Conservation (phyloP, 2,113 vertebrate species). For the Oncorhynchus nerka region DNA sequence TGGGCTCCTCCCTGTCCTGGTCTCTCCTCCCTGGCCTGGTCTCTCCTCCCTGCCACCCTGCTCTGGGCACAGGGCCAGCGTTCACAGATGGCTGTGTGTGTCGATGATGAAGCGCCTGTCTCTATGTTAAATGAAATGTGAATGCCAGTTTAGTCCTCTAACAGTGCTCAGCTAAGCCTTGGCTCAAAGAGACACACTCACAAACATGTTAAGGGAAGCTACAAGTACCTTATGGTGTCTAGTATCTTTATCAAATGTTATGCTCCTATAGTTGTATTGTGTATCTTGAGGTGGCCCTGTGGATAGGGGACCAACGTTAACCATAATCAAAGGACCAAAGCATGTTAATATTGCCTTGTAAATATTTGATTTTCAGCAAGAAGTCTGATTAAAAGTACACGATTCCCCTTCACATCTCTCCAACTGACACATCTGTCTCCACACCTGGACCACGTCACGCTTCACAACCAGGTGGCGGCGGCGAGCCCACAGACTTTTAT, state of each 20-base stretch:
- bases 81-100: constrained; percentile 64
- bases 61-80: constrained; percentile 61
- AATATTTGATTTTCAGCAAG: neutral
- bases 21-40: neutral
- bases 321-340: neutral
- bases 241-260: neutral
- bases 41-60: constrained; percentile 31
- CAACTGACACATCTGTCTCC: neutral
- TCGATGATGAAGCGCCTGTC: constrained; percentile 60
- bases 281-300: neutral
- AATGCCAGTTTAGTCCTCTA: constrained; percentile 54
- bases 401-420: neutral
- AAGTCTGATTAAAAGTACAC: constrained; percentile 7
- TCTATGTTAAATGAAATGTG: constrained; percentile 64
- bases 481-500: neutral
- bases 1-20: constrained; percentile 21
- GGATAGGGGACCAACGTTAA: neutral
- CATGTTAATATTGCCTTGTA: neutral
- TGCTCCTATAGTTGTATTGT: too few relatives aligned
- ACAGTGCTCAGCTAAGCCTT: constrained; percentile 44
- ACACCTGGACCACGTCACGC: neutral
- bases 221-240: constrained; percentile 33
- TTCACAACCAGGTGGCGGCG: neutral
- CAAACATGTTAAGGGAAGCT: constrained; percentile 52
- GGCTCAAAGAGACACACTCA: constrained; percentile 2